Base-by-base conservation (phyloP, 2,113 vertebrate genomes). In the Crocuta crocuta region DNA sequence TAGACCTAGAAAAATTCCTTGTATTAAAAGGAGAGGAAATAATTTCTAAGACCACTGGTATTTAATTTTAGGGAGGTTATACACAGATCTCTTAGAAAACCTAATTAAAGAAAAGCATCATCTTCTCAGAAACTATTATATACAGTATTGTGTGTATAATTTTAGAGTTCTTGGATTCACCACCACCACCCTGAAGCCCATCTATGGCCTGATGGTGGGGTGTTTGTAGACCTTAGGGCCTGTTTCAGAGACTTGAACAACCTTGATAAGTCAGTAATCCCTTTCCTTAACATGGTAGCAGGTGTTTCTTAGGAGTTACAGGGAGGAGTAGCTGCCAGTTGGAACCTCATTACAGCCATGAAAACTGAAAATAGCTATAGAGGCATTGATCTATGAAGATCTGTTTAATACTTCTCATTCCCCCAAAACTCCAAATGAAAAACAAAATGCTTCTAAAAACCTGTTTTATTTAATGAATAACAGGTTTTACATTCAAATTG, bases 1-100 rank as follows among this genome's bases (percentile, higher is more conserved):
- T 48, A 96, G 97, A 83, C 23, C 39, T 93, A 70, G 96, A 89
- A 84, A 90, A 76, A 55, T 92, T 91, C 24, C 16, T 94, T 95
- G 24, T 48, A n/a, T 83, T 90, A 94, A 92, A 82, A 95, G 82
- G 24, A 91, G 39, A 79, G 63, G 50, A 76, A 85, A 95, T 85
- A 50, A 94, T 73, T 84, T 88, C 45, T 93, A 39, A 50, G 45
- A 35, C 23, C 93, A 85, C 33, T 83, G 9, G 4, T 82, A 78
- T 74, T 95, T 96, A 65, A 91, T 97, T 94, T 96, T 50, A 78
- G 28, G 26, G 45, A 63, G 10, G 10, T 97, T 92, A 70, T 81
- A 53, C 16, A 19, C 95, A 61, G 9, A 48, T 96, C 35, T 92
- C 15, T 92, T 84, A 35, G 80, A 87, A 95, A 95, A 74, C 19